Evolutionary conservation across 2,797 vertebrate genomes (phyloP).

Genomic region (Silurus lanzhouensis): DNA sequence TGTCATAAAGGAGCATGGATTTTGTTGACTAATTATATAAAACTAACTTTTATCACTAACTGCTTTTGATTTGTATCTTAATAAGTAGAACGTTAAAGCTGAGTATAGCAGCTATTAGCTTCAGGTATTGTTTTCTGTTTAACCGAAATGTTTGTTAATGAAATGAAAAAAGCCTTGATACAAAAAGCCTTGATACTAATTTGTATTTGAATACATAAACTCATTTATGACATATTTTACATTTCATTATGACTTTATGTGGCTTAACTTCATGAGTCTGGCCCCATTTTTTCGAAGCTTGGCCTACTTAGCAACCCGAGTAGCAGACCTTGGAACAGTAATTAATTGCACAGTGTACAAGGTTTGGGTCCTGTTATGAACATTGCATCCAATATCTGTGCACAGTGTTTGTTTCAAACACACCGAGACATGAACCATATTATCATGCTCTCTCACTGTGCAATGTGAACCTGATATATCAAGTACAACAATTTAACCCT

Average conservation of each 20-base stretch:
- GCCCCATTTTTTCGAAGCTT: conserved; percentile 1
- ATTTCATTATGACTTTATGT: background rate
- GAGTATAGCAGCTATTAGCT: background rate
- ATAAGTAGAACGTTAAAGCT: no score
- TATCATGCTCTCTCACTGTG: background rate
- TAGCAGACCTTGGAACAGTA: background rate
- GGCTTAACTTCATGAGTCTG: background rate
- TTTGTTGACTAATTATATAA: background rate
- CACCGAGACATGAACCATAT: background rate
- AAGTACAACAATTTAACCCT: conserved; percentile 18
- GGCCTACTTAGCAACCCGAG: background rate
- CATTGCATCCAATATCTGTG: background rate
- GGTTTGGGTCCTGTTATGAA: background rate
- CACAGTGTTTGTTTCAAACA: conserved; percentile 4
- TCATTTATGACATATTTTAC: background rate
- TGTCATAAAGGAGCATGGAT: background rate
- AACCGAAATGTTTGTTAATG: background rate
- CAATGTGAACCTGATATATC: background rate
- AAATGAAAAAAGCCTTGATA: no score
- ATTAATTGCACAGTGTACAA: background rate
- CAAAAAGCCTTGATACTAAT: background rate
- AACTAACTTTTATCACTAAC: background rate
- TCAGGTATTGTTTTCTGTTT: background rate
- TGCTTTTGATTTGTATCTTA: no score
- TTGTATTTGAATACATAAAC: background rate